phyloP scores from a whole-genome alignment of 2,888 invertebrate genomes.

The Nebria brevicollis region DNA sequence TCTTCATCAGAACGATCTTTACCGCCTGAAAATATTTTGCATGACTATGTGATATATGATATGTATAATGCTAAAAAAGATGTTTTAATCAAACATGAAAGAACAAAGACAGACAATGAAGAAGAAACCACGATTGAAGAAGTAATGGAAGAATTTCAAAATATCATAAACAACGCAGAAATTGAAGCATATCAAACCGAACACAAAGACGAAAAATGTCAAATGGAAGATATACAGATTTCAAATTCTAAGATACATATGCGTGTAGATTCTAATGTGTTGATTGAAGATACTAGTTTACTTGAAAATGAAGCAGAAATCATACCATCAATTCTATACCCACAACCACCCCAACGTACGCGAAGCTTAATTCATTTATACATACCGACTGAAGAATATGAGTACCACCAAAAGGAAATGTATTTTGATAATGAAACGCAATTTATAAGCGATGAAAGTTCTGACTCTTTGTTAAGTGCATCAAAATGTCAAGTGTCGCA shows the following conservation, averaged over 20 bases:
- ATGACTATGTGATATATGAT: conserved; percentile 71
- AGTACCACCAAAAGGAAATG: conserved; percentile 66
- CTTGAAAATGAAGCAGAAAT: conserved; percentile 74
- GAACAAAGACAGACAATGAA: conserved; percentile 61
- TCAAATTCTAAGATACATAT: conserved; percentile 56
- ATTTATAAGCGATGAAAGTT: conserved; percentile 74
- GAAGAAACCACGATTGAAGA: conserved; percentile 87
- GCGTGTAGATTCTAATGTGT: conserved; percentile 54
- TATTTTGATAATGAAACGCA: conserved; percentile 68
- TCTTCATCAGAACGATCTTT: conserved; percentile 85
- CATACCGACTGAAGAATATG: conserved; percentile 69
- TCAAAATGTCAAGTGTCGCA: conserved; percentile 61
- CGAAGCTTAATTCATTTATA: conserved; percentile 77
- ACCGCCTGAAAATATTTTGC: conserved; percentile 75
- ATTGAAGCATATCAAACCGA: conserved; percentile 71
- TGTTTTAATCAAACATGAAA: conserved; percentile 57
- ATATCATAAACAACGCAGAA: conserved; percentile 87
- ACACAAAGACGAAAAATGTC: conserved; percentile 56
- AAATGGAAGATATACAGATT: conserved; percentile 57
- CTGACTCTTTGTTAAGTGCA: conserved; percentile 76
- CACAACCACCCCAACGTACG: conserved; percentile 82
- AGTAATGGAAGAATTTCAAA: conserved; percentile 85
- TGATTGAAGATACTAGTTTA: conserved; percentile 66
- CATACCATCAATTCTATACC: conserved; percentile 80
- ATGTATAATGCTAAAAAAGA: conserved; percentile 70